Evolutionary conservation across 2,888 invertebrate genomes (phyloP).

Genomic region (Platynereis dumerilii): DNA sequence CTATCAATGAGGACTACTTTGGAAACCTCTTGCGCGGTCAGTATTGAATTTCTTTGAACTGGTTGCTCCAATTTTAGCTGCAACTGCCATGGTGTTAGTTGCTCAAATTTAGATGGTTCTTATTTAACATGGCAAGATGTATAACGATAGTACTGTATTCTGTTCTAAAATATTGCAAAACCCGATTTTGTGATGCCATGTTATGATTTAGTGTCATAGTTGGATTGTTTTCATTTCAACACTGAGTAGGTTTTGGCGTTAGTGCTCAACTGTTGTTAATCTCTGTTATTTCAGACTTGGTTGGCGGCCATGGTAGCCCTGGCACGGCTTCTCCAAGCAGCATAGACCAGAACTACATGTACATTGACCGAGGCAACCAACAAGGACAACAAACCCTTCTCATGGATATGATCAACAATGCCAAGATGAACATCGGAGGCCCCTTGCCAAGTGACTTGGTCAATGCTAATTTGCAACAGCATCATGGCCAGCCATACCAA

Average conservation of each 20-base stretch:
- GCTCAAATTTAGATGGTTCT: too few species aligned
- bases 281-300: slow-evolving; percentile 18
- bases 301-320: slow-evolving; percentile 22
- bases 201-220: too few species aligned
- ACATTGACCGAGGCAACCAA: not conserved
- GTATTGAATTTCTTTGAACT: not conserved
- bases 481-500: too few species aligned
- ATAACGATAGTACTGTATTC: too few species aligned
- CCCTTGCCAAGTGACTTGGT: not conserved
- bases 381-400: slow-evolving; percentile 11
- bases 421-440: slow-evolving; percentile 16
- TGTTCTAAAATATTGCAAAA: too few species aligned
- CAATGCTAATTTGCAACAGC: too few species aligned
- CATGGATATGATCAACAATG: slow-evolving; percentile 23
- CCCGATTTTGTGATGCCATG: too few species aligned
- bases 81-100: too few species aligned
- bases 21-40: slow-evolving; percentile 48
- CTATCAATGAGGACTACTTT: slow-evolving; percentile 69
- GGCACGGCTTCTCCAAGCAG: not conserved
- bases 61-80: too few species aligned
- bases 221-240: too few species aligned
- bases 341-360: not conserved
- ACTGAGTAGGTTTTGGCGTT: too few species aligned
- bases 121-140: too few species aligned
- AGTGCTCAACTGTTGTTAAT: not conserved